A percentile compares a stretch with the other conserved stretches of the same genome.
phyloP scores from a whole-genome alignment of 2,113 vertebrate species.

The Tringa solitaria region DNA sequence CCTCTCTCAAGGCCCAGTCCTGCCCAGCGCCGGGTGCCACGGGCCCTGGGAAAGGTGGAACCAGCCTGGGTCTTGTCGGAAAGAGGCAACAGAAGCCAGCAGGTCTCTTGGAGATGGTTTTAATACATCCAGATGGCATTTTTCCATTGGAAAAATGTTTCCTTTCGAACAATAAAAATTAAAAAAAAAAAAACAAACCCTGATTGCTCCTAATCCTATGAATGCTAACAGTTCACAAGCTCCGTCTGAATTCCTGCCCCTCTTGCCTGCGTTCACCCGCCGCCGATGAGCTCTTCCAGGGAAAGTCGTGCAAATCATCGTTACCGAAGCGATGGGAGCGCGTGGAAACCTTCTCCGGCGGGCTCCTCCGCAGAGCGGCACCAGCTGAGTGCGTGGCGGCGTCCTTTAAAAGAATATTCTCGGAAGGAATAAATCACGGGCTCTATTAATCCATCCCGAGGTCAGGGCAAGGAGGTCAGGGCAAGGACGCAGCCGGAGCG shows the following conservation, averaged over 20 bases:
- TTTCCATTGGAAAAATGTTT: not conserved
- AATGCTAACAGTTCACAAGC: rapidly evolving
- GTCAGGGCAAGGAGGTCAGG: not conserved
- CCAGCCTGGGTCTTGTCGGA: not conserved
- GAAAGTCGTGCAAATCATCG: rapidly evolving
- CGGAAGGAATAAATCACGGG: not conserved
- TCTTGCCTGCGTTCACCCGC: rapidly evolving
- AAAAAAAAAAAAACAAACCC: not conserved
- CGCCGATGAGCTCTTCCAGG: rapidly evolving
- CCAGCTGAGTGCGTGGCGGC: rapidly evolving
- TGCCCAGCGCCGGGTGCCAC: rapidly evolving
- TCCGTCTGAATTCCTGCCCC: not conserved
- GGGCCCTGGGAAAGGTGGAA: not conserved
- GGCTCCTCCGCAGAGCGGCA: not conserved
- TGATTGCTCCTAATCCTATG: not conserved
- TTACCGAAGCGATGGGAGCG: rapidly evolving
- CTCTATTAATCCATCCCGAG: not conserved
- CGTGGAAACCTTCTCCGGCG: not conserved
- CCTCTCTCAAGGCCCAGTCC: rapidly evolving
- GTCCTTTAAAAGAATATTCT: not conserved
- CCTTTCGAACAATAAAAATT: not conserved
- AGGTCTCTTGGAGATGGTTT: not conserved
- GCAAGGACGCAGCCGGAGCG: not conserved
- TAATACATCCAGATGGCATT: not conserved
- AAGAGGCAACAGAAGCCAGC: not conserved